phyloP scores from a whole-genome alignment of 2,888 invertebrate genomes.

The Phalera bucephala region DNA sequence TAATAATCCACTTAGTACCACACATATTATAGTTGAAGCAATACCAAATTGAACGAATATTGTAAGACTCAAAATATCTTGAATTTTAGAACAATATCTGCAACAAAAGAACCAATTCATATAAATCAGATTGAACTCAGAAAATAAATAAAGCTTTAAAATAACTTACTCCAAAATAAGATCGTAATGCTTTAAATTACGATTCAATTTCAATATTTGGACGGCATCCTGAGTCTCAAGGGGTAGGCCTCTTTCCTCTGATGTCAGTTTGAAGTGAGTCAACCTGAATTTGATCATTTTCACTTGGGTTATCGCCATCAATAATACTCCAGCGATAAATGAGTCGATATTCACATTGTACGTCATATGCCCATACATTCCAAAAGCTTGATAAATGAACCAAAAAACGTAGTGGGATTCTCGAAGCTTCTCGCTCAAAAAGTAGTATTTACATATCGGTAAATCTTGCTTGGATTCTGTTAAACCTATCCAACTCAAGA shows the following conservation, averaged over 20 bases:
- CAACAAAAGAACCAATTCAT: no score
- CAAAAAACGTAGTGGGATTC: constrained; percentile 44
- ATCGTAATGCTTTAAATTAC: constrained; percentile 50
- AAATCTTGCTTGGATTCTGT: constrained; percentile 36
- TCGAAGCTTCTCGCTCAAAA: constrained; percentile 49
- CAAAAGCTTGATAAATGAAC: constrained; percentile 56
- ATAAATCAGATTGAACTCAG: no score
- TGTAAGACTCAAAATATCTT: constrained; percentile 46
- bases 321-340: constrained; percentile 54
- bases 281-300: constrained; percentile 49
- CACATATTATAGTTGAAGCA: constrained; percentile 57
- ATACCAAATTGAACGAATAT: constrained; percentile 60
- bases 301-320: constrained; percentile 50
- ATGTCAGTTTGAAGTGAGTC: constrained; percentile 34
- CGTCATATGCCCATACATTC: constrained; percentile 63
- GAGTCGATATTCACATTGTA: constrained; percentile 59
- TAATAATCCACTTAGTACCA: constrained; percentile 48
- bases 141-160: no score
- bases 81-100: constrained; percentile 50
- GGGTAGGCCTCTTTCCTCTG: constrained; percentile 16
- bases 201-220: constrained; percentile 29
- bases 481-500: constrained; percentile 39
- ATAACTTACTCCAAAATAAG: constrained; percentile 49
- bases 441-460: constrained; percentile 66
- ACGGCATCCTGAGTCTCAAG: constrained; percentile 18